Conservation (phyloP, 2,113 vertebrate genomes). For the Felis catus region DNA sequence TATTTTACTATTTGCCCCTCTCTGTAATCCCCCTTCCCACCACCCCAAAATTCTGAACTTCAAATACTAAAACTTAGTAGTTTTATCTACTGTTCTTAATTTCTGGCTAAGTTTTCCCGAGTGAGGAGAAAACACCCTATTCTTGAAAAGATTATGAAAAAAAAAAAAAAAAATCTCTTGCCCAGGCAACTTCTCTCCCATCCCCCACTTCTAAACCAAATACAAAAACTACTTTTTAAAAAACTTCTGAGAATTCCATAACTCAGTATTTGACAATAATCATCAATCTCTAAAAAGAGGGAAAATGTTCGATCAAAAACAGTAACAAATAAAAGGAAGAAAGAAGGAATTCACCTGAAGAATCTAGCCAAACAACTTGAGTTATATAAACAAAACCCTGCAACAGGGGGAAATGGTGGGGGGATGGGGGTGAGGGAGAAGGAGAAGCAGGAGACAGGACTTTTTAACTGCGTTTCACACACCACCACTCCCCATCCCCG, state of each 20-base stretch:
- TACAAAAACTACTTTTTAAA: slow-evolving; percentile 80
- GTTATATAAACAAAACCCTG: slow-evolving; percentile 86
- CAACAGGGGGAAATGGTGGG: slow-evolving; percentile 68
- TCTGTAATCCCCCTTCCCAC: not conserved
- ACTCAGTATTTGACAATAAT: slow-evolving; percentile 70
- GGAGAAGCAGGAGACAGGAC: slow-evolving; percentile 65
- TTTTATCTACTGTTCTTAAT: slow-evolving; percentile 53
- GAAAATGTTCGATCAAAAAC: slow-evolving; percentile 58
- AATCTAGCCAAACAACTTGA: slow-evolving; percentile 76
- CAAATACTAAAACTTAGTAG: slow-evolving; percentile 30
- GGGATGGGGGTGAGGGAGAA: slow-evolving; percentile 64
- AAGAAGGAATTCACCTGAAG: slow-evolving; percentile 68
- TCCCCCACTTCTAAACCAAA: slow-evolving; percentile 73
- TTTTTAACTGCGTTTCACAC: slow-evolving; percentile 56
- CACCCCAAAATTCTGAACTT: slow-evolving; percentile 33
- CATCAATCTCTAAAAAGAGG: slow-evolving; percentile 67
- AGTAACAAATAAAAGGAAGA: slow-evolving; percentile 69
- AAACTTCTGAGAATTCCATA: slow-evolving; percentile 73
- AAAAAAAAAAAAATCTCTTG: not conserved
- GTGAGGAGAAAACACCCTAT: slow-evolving; percentile 51
- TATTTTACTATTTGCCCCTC: slow-evolving; percentile 36
- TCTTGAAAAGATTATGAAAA: slow-evolving; percentile 40
- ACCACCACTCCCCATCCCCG: not conserved
- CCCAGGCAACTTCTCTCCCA: slow-evolving; percentile 68
- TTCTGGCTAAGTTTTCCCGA: slow-evolving; percentile 41